Percentiles rank a stretch among this genome's conserved stretches.
Conservation (phyloP, 2,113 vertebrate species). For the Mungos mungo region DNA sequence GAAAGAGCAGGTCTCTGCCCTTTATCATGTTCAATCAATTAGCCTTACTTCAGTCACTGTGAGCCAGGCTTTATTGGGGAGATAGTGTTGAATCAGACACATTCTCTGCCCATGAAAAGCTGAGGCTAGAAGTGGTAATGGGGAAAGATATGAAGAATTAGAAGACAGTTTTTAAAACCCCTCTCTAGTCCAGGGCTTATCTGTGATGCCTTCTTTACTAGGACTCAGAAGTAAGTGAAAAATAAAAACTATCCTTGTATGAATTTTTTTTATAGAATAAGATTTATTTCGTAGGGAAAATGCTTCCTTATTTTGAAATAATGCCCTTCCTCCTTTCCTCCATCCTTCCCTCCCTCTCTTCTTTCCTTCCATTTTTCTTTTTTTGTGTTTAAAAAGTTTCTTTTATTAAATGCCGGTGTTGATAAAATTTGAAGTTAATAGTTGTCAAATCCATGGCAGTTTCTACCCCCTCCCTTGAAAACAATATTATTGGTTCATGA, state of each 20-base stretch:
- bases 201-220: neutral
- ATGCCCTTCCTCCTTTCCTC: neutral
- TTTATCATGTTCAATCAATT: neutral
- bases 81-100: neutral
- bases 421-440: neutral
- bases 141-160: neutral
- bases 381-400: neutral
- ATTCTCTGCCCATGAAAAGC: neutral
- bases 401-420: neutral
- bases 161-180: neutral
- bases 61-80: neutral
- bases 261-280: neutral
- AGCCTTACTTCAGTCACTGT: neutral
- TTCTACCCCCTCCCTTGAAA: neutral
- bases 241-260: neutral
- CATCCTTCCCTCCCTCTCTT: neutral
- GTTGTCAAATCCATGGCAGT: neutral
- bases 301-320: slow-evolving; percentile 39
- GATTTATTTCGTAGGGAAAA: slow-evolving; percentile 14
- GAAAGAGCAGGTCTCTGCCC: neutral
- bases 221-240: neutral
- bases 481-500: neutral
- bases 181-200: neutral
- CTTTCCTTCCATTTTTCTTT: neutral
- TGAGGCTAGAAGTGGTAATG: neutral